Evolutionary conservation across 2,797 vertebrate species (phyloP).

Genomic region (Prionace glauca): DNA sequence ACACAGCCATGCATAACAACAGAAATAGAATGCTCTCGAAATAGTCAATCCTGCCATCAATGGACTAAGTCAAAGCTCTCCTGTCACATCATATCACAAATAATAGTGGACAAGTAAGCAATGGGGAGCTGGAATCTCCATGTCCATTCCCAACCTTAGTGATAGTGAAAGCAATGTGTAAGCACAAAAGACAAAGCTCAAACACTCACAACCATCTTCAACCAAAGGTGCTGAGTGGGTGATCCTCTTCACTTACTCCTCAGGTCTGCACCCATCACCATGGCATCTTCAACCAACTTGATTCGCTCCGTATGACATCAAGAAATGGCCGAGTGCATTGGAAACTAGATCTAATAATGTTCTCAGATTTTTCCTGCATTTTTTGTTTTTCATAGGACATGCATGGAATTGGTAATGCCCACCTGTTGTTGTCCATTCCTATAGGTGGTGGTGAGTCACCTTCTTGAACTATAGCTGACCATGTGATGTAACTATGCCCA

Average conservation of each 20-base stretch:
- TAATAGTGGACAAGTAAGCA: background rate
- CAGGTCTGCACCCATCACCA: background rate
- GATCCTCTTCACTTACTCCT: background rate
- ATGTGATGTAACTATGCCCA: too few species aligned
- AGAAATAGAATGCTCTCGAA: background rate
- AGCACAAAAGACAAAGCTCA: background rate
- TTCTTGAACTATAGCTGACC: too few species aligned
- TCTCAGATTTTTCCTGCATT: background rate
- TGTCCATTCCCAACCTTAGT: background rate
- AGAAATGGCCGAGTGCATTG: background rate
- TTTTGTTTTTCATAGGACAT: background rate
- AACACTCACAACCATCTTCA: background rate
- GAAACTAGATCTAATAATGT: background rate
- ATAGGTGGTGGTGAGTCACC: too few species aligned
- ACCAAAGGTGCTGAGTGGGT: background rate
- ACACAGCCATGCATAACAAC: background rate
- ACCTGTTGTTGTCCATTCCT: too few species aligned
- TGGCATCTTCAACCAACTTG: background rate
- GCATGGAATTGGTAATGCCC: too few species aligned
- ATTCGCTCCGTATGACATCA: background rate
- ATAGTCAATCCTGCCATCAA: background rate
- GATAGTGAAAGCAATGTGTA: background rate
- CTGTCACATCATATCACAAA: background rate
- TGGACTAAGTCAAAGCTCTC: background rate
- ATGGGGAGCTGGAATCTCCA: background rate